Evolutionary conservation across 2,113 vertebrate genomes (phyloP), one percentile per base, ranked within the genome.

Genomic region (Petrocephalus zakoni): DNA sequence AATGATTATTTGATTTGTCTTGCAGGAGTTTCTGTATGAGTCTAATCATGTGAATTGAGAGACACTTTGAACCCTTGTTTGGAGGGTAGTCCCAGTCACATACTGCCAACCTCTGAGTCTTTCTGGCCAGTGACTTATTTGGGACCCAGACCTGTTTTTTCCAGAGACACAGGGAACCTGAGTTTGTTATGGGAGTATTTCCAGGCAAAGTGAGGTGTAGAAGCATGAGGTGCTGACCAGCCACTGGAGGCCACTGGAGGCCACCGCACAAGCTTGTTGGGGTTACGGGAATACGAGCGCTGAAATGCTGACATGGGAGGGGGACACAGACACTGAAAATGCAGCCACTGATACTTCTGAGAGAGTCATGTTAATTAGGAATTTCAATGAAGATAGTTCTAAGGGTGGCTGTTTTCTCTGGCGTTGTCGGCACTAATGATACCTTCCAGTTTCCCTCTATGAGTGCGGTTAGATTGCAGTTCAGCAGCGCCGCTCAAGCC

Each of bases 311-410:
- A 85, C 9, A 1, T 0, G 83, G 83, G 47, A n/a, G 47, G n/a
- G 51, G n/a, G 22, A 85, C 47, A 53, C n/a, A 53, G 84, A 8
- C 13, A n/a, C 11, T 15, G 84, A 5, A 49, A 52, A 29, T 6
- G 8, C 84, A 19, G n/a, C 7, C 51, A 15, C 52, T 55, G 84
- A 86, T 86, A 55, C 52, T 86, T 86, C 19, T 86, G 84, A 86
- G 52, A 34, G 84, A 86, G 46, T 34, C 15, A 9, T 29, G 84
- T 86, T 86, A 86, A 86, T 86, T 86, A 86, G 25, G 49, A 15
- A 55, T 86, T 86, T 86, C 37, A 86, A 86, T 53, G 52, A 86
- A 86, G 84, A 49, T n/a, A n/a, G 84, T 86, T 56, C 56, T 86
- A 86, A 86, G 84, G 84, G 84, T 55, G 84, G 51, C 19, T 86